Evolutionary conservation across 2,888 invertebrate genomes (phyloP), one percentile per base, ranked within the genome.

Genomic region (Eumacrocentrus americanus): DNA sequence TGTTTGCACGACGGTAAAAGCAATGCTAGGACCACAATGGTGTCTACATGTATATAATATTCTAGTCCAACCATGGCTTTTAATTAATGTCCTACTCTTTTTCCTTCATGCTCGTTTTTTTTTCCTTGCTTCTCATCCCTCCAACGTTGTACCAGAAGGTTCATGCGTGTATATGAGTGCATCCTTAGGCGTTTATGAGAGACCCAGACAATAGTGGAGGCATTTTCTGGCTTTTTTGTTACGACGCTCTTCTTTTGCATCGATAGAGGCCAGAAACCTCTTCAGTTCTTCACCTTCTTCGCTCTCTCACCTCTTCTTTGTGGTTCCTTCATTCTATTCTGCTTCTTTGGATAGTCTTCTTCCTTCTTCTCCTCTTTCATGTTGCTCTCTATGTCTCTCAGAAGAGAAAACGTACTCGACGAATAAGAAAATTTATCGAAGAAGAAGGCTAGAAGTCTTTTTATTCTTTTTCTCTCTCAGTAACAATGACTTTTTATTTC

Each of bases 1-100:
- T 69, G 67, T 70, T 70, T 70, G 65, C 66, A 61, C 63, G 58
- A 60, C 60, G 65, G 67, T 70, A 65, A 70, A 70, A 70, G 67
- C 67, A 65, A 65, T 67, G 64, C n/a, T n/a, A n/a, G n/a, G n/a
- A n/a, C n/a, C n/a, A 63, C 59, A 65, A 61, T 61, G 42, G 47
- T n/a, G 14, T 40, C 6, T 53, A 16, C 18, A n/a, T 42, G 42
- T 53, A 20, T 12, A 9, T n/a, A n/a, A n/a, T n/a, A n/a, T n/a
- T n/a, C n/a, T n/a, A n/a, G n/a, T n/a, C n/a, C n/a, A n/a, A n/a
- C n/a, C n/a, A n/a, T n/a, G n/a, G n/a, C n/a, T n/a, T n/a, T n/a
- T n/a, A n/a, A n/a, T n/a, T n/a, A n/a, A n/a, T n/a, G n/a, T n/a
- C n/a, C n/a, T n/a, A n/a, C n/a, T n/a, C n/a, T n/a, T n/a, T n/a